phyloP scores from a whole-genome alignment of 92 coral and sea anemone species.

The Heliopora coerulea region DNA sequence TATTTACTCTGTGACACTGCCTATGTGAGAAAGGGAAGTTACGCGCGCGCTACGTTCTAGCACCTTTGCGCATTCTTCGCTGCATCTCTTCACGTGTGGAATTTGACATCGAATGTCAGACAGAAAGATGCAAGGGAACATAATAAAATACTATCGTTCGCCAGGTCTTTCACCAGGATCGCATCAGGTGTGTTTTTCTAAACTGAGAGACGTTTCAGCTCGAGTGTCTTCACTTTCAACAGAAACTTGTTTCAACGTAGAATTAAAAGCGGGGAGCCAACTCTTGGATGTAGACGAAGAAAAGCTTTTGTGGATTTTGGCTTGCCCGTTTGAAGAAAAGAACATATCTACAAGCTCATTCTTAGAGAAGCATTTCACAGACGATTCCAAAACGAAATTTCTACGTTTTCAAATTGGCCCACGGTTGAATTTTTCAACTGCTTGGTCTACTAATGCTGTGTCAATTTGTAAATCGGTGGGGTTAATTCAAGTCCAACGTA shows the following conservation, averaged over 20 bases:
- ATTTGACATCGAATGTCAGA: neutral
- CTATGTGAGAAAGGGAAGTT: no score
- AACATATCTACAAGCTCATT: conserved; percentile 60
- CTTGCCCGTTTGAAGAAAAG: conserved; percentile 69
- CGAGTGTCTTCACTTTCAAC: conserved; percentile 59
- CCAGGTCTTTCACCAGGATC: conserved; percentile 89
- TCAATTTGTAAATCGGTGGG: conserved; percentile 89
- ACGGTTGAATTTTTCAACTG: conserved; percentile 94
- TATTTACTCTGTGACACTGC: no score
- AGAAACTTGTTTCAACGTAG: conserved; percentile 76
- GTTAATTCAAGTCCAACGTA: conserved; percentile 66
- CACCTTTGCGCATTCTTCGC: no score
- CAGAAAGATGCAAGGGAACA: conserved; percentile 52
- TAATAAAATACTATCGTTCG: conserved; percentile 66
- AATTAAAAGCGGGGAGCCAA: conserved; percentile 54
- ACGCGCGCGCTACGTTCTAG: no score
- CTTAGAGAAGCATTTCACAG: conserved; percentile 32
- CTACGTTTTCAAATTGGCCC: conserved; percentile 83
- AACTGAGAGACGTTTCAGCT: conserved; percentile 54
- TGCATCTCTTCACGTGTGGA: no score
- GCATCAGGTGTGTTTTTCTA: conserved; percentile 64
- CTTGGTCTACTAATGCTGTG: conserved; percentile 95
- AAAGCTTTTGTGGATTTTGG: conserved; percentile 68
- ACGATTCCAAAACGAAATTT: conserved; percentile 17
- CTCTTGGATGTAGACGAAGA: conserved; percentile 52